These are phyloP conservation scores for Dendrocopos noguchii DNA, from an alignment of 2,113 vertebrate genomes.

Conservation along the genomic window DNA sequence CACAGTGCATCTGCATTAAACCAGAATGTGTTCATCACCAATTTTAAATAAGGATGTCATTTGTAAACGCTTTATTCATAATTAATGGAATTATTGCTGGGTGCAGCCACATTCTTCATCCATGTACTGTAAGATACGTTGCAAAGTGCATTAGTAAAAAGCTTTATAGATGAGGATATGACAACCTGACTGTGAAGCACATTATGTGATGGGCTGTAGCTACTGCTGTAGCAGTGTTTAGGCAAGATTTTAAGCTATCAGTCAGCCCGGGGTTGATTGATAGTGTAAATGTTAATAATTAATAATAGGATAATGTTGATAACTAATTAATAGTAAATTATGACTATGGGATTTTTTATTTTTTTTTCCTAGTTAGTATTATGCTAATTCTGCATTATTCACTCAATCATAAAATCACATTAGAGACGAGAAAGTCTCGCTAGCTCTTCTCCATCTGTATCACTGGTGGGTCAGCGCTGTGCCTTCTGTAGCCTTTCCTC, in stretches of 20 bases:
- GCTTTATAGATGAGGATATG: slow-evolving; percentile 37
- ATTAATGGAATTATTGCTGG: slow-evolving; percentile 51
- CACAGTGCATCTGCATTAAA: slow-evolving; percentile 25
- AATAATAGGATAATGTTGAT: slow-evolving; percentile 35
- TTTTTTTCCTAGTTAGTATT: slow-evolving; percentile 44
- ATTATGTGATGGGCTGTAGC: neutral
- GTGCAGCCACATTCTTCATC: slow-evolving; percentile 49
- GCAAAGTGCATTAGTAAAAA: slow-evolving; percentile 45
- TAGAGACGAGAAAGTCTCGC: slow-evolving; percentile 28
- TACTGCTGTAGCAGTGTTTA: slow-evolving; percentile 33
- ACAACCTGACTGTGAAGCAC: neutral
- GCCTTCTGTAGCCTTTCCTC: neutral
- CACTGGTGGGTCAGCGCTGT: neutral
- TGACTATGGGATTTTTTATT: slow-evolving; percentile 54
- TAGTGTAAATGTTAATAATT: slow-evolving; percentile 50
- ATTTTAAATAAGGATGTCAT: slow-evolving; percentile 50
- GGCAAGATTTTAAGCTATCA: slow-evolving; percentile 41
- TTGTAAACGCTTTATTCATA: slow-evolving; percentile 46
- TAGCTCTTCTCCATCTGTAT: neutral
- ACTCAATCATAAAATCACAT: slow-evolving; percentile 60
- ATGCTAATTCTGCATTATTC: slow-evolving; percentile 69
- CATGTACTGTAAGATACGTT: slow-evolving; percentile 19
- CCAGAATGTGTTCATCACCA: slow-evolving; percentile 24
- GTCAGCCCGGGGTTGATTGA: neutral
- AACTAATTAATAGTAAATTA: slow-evolving; percentile 50